A percentile compares a stretch with the other conserved stretches of the same genome.
These are phyloP conservation scores for Blomia tropicalis DNA, from an alignment of 2,888 invertebrate genomes.

Conservation along the genomic window DNA sequence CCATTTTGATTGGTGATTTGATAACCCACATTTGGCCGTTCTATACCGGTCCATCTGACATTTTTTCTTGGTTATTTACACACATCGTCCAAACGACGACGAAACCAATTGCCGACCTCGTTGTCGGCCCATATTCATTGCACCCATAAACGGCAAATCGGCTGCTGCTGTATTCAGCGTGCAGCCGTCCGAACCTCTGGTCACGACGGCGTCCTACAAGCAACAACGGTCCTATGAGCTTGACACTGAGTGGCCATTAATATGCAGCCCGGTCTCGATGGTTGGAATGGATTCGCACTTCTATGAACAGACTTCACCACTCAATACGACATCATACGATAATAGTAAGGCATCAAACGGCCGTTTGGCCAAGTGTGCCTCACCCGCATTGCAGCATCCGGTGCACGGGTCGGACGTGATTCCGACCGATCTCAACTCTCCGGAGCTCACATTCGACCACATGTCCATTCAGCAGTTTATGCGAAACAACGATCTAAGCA, in stretches of 20 bases:
- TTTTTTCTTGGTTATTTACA: too few species aligned
- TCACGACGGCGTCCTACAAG: constrained; percentile 24
- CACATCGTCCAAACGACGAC: too few species aligned
- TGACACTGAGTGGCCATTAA: constrained; percentile 25
- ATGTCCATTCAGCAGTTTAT: constrained; percentile 60
- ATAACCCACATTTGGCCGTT: too few species aligned
- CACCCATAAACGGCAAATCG: too few species aligned
- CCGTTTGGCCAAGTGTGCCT: neutral
- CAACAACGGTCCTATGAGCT: constrained; percentile 19
- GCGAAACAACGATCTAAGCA: constrained; percentile 25
- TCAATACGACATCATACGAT: constrained; percentile 3
- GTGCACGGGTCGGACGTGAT: constrained; percentile 44
- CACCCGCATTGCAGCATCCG: neutral
- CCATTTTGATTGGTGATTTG: too few species aligned
- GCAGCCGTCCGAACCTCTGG: neutral
- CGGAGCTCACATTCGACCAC: constrained; percentile 70
- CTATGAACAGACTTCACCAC: constrained; percentile 20
- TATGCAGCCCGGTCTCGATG: constrained; percentile 24
- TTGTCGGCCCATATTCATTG: too few species aligned
- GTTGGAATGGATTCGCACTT: constrained; percentile 23
- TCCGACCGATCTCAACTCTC: constrained; percentile 61
- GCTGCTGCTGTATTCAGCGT: constrained; percentile 16
- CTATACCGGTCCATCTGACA: too few species aligned
- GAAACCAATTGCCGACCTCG: too few species aligned
- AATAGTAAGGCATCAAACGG: constrained; percentile 7